Base-by-base conservation (phyloP, 2,113 vertebrate genomes). In the Smithornis capensis region DNA sequence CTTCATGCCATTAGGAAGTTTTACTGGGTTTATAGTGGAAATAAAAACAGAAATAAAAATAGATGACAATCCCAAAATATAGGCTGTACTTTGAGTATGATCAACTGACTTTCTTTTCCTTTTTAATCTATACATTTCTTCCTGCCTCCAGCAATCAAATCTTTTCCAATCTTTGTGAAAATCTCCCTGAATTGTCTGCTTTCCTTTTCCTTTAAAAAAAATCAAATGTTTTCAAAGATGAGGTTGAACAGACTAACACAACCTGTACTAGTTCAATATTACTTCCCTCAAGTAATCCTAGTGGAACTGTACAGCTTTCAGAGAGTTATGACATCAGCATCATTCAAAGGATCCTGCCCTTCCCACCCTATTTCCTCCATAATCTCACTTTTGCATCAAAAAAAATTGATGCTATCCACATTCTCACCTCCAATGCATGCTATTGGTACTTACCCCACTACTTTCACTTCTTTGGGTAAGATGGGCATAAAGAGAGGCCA, bases 11-110 rank as follows among this genome's bases (percentile, higher is more conserved):
- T 97, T 97, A 97, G 92, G 83, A 97, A 96, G 95, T 95, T 98
- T 98, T 98, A 98, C 95, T 96, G 90, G 71, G 97, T 98, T 98
- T 98, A 98, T 57, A 97, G 67, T 97, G 78, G 92, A 97, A 95
- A 98, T 92, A 96, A 97, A 98, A 98, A 98, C 96, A 98, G 97
- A 98, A 98, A 98, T 98, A 98, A 97, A 98, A 98, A 97, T 97
- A 97, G 89, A 96, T 94, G 96, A 96, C 96, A 98, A 97, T 95
- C 89, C 81, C 73, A 98, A 97, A 97, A 97, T 94, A 93, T 87
- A 96, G 69, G 88, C 96, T 93, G 93, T 95, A 92, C 83, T 92
- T 96, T 77, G 83, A 96, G 87, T 88, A 93, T 88, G 88, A 95
- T 95, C 91, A 95, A 77, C 7, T 47, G 33, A 38, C 57, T 71